Evolutionary conservation across 1,140 invertebrate species (phyloP).

Genomic region (Macrotrachela quadricornifera): DNA sequence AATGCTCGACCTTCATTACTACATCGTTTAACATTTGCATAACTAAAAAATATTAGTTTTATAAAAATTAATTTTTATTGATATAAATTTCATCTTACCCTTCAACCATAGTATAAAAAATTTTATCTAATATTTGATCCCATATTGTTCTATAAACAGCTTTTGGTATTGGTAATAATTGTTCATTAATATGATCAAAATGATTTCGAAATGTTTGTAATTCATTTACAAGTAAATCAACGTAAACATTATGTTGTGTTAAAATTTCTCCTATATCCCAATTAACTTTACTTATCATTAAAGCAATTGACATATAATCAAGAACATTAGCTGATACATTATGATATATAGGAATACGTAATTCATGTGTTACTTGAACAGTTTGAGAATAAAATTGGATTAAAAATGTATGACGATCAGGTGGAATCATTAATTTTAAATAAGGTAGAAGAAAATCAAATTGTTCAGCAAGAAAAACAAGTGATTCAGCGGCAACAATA

Average conservation of each 20-base stretch:
- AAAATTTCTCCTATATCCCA: constrained; percentile 85
- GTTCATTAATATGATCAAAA: not conserved
- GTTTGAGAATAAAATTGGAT: constrained; percentile 58
- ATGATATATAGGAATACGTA: constrained; percentile 62
- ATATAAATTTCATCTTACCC: constrained; percentile 38
- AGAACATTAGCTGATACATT: constrained; percentile 53
- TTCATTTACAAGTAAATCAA: constrained; percentile 34
- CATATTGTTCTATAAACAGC: constrained; percentile 52
- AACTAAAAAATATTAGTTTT: constrained; percentile 35
- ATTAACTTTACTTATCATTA: constrained; percentile 59
- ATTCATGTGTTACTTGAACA: constrained; percentile 43
- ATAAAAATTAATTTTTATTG: not conserved
- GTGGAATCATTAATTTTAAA: constrained; percentile 36
- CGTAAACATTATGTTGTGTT: constrained; percentile 73
- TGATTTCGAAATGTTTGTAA: not conserved
- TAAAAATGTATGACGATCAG: constrained; percentile 40
- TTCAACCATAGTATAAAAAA: constrained; percentile 62
- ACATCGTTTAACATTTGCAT: constrained; percentile 71
- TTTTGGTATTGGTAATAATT: constrained; percentile 40
- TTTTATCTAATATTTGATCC: constrained; percentile 59
- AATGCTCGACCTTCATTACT: constrained; percentile 78
- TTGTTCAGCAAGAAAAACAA: constrained; percentile 61
- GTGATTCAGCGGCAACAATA: constrained; percentile 68
- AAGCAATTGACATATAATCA: constrained; percentile 49
- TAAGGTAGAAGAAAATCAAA: constrained; percentile 58